These are phyloP conservation scores for Drosophila neocordata DNA, from an alignment of 1,140 invertebrate genomes.

Conservation along the genomic window DNA sequence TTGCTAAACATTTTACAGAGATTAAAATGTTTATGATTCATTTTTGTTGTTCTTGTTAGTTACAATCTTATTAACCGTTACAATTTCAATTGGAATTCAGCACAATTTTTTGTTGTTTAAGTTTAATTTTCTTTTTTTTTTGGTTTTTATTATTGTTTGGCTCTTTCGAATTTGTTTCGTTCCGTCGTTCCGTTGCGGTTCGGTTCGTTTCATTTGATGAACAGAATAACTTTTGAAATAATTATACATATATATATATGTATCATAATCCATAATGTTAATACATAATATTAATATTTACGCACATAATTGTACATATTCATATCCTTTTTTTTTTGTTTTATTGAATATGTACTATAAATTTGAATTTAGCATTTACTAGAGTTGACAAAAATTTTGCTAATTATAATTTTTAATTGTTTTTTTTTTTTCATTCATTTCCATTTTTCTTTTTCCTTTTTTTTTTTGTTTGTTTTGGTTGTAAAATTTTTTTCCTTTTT, in stretches of 20 bases:
- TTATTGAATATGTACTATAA: slow-evolving; percentile 61
- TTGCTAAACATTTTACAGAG: slow-evolving; percentile 21
- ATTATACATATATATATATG: slow-evolving; percentile 35
- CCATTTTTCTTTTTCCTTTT: too few relatives aligned
- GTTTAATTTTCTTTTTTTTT: slow-evolving; percentile 12
- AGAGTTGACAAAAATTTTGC: slow-evolving; percentile 79
- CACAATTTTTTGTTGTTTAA: slow-evolving; percentile 19
- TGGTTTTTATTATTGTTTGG: background rate
- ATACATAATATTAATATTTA: slow-evolving; percentile 48
- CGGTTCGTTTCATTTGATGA: slow-evolving; percentile 25
- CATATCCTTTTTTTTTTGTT: background rate
- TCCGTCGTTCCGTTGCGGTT: background rate
- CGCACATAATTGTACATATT: slow-evolving; percentile 68
- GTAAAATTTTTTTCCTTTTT: slow-evolving; percentile 1
- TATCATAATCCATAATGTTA: slow-evolving; percentile 45
- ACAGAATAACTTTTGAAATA: slow-evolving; percentile 60
- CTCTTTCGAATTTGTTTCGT: slow-evolving; percentile 19
- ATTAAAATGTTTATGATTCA: slow-evolving; percentile 37
- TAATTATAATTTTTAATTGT: slow-evolving; percentile 67
- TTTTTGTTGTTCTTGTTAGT: slow-evolving; percentile 5
- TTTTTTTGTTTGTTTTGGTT: slow-evolving; percentile 23
- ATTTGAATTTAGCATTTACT: slow-evolving; percentile 79
- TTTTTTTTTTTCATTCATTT: slow-evolving; percentile 29
- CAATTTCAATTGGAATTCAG: slow-evolving; percentile 11
- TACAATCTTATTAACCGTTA: background rate